Base-by-base conservation (phyloP, 2,888 invertebrate genomes). In the Papilio elwesi region DNA sequence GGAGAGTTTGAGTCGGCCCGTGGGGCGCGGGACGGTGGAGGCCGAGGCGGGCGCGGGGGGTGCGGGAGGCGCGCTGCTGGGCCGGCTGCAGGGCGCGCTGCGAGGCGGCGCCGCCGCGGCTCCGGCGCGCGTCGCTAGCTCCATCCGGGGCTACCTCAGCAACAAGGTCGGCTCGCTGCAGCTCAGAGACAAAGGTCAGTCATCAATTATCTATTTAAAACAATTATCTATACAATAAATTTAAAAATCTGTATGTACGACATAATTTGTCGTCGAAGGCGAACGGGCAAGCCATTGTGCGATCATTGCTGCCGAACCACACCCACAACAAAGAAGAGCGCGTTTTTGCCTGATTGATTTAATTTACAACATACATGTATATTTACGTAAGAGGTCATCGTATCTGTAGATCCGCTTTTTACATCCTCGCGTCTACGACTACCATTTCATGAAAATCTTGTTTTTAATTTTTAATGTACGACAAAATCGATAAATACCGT, bases 161-260 rank as follows among this genome's bases (percentile, higher is more conserved):
- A 95, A 95, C 90, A 95, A 95, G 84, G 94, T 96, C 89, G 93
- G 95, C 89, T 95, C 95, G 86, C 94, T 95, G 87, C 94, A 96
- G 91, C 94, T 95, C 68, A 94, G 95, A 85, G 96, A 96, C 85
- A 95, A 96, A 96, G 96, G 96, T 96, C 82, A 94, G 95, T 73
- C 26, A 65, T 7, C 36, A 13, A n/a, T 6, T 1, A 36, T 6
- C 11, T 43, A 38, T 0, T 10, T 15, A 43, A 1, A 36, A 6
- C 38, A 57, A 6, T 12, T 13, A 5, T 6, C 57, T n/a, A 38
- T 5, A 0, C 0, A 2, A 8, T 3, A 36, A 12, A 38, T n/a
- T n/a, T n/a, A n/a, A n/a, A n/a, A n/a, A n/a, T n/a, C n/a, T n/a
- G n/a, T n/a, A n/a, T n/a, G n/a, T n/a, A n/a, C n/a, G n/a, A n/a